Percentiles rank a stretch among this genome's conserved stretches.
Evolutionary conservation across 2,113 vertebrate species (phyloP).

Genomic region (Cephalopterus ornatus): DNA sequence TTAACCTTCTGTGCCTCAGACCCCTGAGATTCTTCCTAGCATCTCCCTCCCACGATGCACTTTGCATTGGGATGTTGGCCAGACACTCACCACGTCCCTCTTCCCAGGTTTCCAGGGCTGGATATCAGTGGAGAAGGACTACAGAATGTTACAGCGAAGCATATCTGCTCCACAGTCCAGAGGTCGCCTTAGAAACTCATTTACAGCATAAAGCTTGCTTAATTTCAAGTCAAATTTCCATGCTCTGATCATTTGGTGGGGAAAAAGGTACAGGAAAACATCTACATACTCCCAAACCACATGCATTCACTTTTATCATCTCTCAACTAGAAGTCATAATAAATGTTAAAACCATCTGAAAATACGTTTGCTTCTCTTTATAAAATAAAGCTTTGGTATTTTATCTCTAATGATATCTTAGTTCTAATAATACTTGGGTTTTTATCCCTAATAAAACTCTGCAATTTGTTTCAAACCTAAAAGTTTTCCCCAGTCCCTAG

Average conservation of each 20-base stretch:
- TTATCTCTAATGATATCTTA: too few species aligned
- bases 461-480: not conserved
- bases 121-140: not conserved
- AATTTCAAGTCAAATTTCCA: not conserved
- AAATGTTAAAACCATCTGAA: not conserved
- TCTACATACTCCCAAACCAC: not conserved
- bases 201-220: not conserved
- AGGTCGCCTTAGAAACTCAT: not conserved
- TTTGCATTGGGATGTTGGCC: not conserved
- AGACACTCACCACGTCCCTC: not conserved
- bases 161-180: not conserved
- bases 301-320: fast-evolving
- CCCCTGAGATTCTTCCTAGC: not conserved
- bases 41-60: not conserved
- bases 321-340: not conserved
- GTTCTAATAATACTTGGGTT: too few species aligned
- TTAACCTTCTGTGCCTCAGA: not conserved
- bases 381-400: not conserved
- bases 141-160: not conserved
- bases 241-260: not conserved
- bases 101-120: not conserved
- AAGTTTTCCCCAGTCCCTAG: not conserved
- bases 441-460: not conserved
- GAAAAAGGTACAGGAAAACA: not conserved
- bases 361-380: not conserved